Base-by-base conservation (phyloP, 2,888 invertebrate genomes). In the Metallyticus violacea region DNA sequence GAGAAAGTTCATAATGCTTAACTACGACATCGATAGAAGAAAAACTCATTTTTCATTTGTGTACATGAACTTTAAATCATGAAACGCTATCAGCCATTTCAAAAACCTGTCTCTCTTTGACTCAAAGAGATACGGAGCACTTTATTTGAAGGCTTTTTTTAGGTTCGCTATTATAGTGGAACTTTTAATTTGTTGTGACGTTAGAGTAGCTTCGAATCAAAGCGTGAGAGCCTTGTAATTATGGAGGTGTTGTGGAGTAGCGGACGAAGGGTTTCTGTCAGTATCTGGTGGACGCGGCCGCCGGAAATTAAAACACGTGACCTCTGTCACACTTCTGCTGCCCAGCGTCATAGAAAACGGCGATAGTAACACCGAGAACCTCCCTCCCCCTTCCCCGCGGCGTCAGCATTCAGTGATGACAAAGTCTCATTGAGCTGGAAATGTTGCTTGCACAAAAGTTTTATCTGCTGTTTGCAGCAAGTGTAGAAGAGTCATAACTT, bases 231-330 rank as follows among this genome's bases (percentile, higher is more conserved):
- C 40, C 40, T 62, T 62, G 40, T 62, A 62, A 62, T 62, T 62
- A 62, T 62, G 40, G 40, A 62, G 40, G 40, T 62, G 40, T 62
- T 62, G 40, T 62, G 40, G 40, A 22, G 40, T 62, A 1, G 2
- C 40, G 9, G 40, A 62, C 40, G 40, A 15, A 6, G 40, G 40
- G 1, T 15, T 4, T 2, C 15, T 4, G 40, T 22, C 40, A 22
- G 40, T 62, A 62, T 62, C 40, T 62, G 40, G 40, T 62, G 40
- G 40, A 62, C 15, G 9, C 15, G 40, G 40, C 9, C 40, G 28
- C 76, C 83, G 83, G 83, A 83, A 83, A 83, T 83, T 83, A 83
- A 83, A 83, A 83, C 29, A 77, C 77, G 77, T 83, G 83, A 83
- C 83, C 83, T 77, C 83, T 62, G 40, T 62, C 40, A 62, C 40